Conservation (phyloP, 1,140 invertebrate genomes). For the Ips typographus region DNA sequence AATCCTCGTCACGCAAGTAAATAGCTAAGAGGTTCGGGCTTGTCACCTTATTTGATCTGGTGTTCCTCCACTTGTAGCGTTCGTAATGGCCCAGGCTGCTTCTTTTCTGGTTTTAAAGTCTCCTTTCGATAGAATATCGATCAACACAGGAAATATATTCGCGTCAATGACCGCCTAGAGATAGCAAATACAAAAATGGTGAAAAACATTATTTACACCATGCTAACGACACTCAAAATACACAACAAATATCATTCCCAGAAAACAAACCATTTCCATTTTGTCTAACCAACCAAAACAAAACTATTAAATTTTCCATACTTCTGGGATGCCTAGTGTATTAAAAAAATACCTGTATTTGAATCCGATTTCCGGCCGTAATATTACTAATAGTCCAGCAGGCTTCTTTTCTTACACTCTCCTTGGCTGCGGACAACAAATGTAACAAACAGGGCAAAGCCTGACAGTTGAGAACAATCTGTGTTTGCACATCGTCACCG, state of each 20-base stretch:
- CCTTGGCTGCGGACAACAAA: conserved; percentile 76
- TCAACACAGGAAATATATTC: conserved; percentile 90
- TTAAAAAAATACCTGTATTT: conserved; percentile 73
- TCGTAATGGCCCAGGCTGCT: conserved; percentile 97
- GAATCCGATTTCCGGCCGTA: conserved; percentile 91
- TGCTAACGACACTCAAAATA: too few species aligned
- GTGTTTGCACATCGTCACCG: conserved; percentile 96
- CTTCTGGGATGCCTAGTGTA: too few species aligned
- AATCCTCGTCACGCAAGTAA: too few species aligned
- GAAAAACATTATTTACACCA: too few species aligned
- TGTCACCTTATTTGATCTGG: conserved; percentile 81
- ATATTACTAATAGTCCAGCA: conserved; percentile 99
- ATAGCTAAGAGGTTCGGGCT: neutral
- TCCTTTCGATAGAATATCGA: conserved; percentile 86
- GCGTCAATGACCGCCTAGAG: conserved; percentile 90
- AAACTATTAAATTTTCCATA: neutral
- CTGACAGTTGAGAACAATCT: conserved; percentile 89
- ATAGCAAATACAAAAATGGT: neutral
- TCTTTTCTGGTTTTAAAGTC: conserved; percentile 98
- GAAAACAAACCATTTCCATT: conserved; percentile 8
- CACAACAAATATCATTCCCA: neutral
- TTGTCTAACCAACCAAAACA: neutral
- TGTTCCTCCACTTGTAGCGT: conserved; percentile 93
- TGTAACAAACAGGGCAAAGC: conserved; percentile 84
- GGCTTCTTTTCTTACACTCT: conserved; percentile 92